phyloP scores from a whole-genome alignment of 2,797 vertebrate species.

The Epinephelus coioides region DNA sequence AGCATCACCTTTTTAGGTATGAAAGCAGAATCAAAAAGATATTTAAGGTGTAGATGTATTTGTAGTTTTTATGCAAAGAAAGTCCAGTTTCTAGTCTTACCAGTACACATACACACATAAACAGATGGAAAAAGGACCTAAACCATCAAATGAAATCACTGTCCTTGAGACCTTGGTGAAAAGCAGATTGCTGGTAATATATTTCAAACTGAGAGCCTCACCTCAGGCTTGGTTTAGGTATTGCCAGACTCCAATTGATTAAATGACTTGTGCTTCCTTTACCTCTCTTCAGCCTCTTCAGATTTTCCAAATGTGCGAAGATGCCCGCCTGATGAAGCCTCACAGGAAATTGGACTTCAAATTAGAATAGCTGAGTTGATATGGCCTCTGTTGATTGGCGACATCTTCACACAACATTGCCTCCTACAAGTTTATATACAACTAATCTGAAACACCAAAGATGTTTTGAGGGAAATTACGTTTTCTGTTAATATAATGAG shows the following conservation, averaged over 20 bases:
- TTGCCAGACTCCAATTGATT: constrained; percentile 17
- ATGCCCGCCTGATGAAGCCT: background rate
- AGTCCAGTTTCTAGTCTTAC: background rate
- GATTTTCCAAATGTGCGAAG: constrained; percentile 20
- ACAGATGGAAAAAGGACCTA: constrained; percentile 3
- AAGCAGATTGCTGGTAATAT: constrained; percentile 32
- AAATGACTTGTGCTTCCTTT: constrained; percentile 13
- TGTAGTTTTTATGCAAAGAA: background rate
- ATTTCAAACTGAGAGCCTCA: constrained; percentile 36
- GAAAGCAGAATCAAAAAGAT: background rate
- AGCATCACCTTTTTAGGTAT: background rate
- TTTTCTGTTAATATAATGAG: too few relatives aligned
- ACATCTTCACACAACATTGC: background rate
- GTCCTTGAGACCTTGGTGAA: constrained; percentile 40
- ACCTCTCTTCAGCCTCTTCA: constrained; percentile 13
- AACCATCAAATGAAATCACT: constrained; percentile 42
- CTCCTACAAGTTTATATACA: too few relatives aligned
- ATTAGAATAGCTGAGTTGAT: background rate
- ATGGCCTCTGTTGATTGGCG: background rate
- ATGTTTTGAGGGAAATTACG: too few relatives aligned
- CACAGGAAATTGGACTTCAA: background rate
- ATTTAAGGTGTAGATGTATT: constrained; percentile 9
- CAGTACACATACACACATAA: background rate
- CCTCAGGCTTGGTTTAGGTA: constrained; percentile 27
- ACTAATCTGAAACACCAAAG: too few relatives aligned